Evolutionary conservation across 2,888 invertebrate genomes (phyloP).

Genomic region (Hoplodrina ambigua): DNA sequence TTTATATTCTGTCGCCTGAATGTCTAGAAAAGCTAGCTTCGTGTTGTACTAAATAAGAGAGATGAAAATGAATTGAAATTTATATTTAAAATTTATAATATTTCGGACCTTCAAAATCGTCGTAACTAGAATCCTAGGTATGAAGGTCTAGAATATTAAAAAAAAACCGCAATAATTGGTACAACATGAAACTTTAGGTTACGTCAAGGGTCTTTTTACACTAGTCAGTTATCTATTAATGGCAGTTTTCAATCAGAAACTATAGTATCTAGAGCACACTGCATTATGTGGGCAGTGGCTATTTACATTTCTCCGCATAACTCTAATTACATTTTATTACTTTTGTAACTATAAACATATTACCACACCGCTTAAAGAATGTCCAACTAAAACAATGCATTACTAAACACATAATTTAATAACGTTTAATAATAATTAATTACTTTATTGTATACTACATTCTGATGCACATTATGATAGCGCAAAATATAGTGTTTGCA

Average conservation of each 20-base stretch:
- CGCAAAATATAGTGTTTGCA: conserved; percentile 77
- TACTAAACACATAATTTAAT: conserved; percentile 39
- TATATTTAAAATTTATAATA: too few species aligned
- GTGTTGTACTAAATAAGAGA: conserved; percentile 60
- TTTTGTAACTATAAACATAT: neutral
- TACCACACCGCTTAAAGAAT: conserved; percentile 1
- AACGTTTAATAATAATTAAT: conserved; percentile 56
- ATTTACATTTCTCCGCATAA: conserved; percentile 11
- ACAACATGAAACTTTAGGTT: too few species aligned
- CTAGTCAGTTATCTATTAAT: too few species aligned
- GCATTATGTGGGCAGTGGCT: neutral
- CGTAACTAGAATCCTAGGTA: too few species aligned
- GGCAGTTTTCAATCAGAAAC: neutral
- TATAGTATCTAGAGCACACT: neutral
- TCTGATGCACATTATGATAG: conserved; percentile 67
- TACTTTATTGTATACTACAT: conserved; percentile 58
- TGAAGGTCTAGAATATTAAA: too few species aligned
- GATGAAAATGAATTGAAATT: conserved; percentile 47
- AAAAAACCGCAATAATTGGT: too few species aligned
- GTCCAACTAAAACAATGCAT: conserved; percentile 48
- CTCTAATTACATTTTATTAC: conserved; percentile 3
- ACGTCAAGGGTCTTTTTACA: too few species aligned
- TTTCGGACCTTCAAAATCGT: too few species aligned
- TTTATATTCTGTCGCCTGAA: conserved; percentile 71
- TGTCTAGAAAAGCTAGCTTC: conserved; percentile 85